Percentiles rank a stretch among this genome's conserved stretches.
Conservation (phyloP, 2,797 vertebrate species). For the Artibeus jamaicensis region DNA sequence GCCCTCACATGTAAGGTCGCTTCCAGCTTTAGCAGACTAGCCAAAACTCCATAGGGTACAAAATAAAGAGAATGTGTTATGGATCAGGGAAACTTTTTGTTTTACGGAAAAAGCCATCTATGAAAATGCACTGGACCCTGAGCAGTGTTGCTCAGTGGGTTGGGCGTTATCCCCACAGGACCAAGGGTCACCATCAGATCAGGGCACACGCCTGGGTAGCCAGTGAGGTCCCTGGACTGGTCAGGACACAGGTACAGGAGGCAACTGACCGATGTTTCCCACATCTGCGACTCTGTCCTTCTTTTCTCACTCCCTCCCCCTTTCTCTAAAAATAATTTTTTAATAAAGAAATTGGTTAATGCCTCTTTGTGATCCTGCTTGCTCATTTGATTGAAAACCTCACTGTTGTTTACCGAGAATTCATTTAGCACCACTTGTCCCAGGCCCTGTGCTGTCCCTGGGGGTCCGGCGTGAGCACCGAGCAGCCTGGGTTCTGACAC, state of each 20-base stretch:
- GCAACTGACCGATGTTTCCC: neutral
- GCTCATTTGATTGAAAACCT: neutral
- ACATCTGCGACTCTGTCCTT: neutral
- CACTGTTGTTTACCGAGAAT: neutral
- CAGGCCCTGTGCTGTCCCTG: neutral
- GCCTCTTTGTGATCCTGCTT: neutral
- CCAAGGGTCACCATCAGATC: too few species aligned
- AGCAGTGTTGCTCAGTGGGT: neutral
- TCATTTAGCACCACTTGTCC: neutral
- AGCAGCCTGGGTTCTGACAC: neutral
- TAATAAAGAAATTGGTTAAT: neutral
- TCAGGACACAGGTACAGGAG: neutral
- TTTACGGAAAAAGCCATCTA: neutral
- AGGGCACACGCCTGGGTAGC: neutral
- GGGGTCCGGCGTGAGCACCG: neutral
- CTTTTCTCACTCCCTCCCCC: neutral
- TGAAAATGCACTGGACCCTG: neutral
- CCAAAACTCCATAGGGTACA: neutral
- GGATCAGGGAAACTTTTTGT: neutral
- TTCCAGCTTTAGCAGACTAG: neutral
- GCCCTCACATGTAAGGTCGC: neutral
- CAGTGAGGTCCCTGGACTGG: neutral
- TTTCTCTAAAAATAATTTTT: neutral
- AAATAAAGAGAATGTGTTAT: neutral
- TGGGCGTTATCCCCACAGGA: neutral